phyloP scores from a whole-genome alignment of 2,888 invertebrate species.

The Ellobium chinense region DNA sequence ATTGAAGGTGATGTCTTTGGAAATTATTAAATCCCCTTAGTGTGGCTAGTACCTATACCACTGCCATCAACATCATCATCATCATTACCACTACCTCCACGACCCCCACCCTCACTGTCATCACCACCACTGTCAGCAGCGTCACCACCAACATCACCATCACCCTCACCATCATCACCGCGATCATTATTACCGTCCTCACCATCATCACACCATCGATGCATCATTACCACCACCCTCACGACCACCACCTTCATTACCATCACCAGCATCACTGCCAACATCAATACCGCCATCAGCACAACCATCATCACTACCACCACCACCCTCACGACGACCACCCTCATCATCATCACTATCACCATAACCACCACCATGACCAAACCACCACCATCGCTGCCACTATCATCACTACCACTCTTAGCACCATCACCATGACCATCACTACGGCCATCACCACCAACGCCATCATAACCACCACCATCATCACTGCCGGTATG shows the following conservation, averaged over 20 bases:
- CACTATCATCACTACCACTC: no score
- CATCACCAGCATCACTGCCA: not conserved
- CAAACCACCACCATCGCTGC: no score
- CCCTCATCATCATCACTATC: not conserved
- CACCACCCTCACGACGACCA: not conserved
- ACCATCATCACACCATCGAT: not conserved
- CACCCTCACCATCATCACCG: not conserved
- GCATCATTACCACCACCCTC: not conserved
- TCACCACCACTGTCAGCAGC: not conserved
- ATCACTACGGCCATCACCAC: no score
- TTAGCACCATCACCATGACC: no score
- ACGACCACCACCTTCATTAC: conserved; percentile 9
- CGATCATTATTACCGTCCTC: not conserved
- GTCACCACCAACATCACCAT: not conserved
- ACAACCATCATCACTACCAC: conserved; percentile 6
- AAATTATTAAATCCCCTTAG: no score
- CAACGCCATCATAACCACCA: no score
- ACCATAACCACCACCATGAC: not conserved
- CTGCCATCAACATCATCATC: not conserved
- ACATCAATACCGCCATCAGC: not conserved
- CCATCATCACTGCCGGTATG: no score
- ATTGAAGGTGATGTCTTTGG: no score
- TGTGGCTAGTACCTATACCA: not conserved
- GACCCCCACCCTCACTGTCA: not conserved
- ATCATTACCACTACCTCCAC: not conserved